These are phyloP conservation scores for Saccostrea cuccullata DNA, from an alignment of 1,140 invertebrate species.

Conservation along the genomic window DNA sequence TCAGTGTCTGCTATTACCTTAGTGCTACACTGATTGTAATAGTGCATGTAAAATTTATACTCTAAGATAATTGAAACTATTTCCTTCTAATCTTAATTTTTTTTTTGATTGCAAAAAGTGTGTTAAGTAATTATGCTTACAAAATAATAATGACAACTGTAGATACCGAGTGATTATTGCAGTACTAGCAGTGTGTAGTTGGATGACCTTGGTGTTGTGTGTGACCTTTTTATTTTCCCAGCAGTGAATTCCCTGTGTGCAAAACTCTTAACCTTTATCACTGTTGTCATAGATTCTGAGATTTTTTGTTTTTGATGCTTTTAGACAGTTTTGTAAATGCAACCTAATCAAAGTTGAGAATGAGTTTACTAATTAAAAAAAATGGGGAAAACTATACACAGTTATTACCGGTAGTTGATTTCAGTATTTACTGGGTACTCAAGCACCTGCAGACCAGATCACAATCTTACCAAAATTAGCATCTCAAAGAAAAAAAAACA, in stretches of 20 bases:
- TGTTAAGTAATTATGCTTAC: background rate
- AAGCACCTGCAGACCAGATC: background rate
- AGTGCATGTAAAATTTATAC: background rate
- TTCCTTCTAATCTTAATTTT: background rate
- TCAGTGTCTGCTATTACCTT: too few species aligned
- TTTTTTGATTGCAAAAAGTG: background rate
- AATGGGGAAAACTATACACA: background rate
- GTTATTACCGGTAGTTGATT: background rate
- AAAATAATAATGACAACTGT: background rate
- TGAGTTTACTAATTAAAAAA: background rate
- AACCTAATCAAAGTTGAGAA: background rate
- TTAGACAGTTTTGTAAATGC: background rate
- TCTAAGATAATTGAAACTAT: background rate
- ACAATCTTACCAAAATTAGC: background rate
- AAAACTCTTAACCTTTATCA: background rate
- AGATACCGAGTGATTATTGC: background rate
- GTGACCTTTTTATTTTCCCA: background rate
- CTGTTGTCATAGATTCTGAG: constrained; percentile 26
- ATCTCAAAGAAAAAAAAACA: background rate
- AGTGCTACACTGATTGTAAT: background rate
- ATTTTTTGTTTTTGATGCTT: constrained; percentile 4
- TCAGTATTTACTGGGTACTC: background rate
- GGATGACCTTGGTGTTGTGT: background rate
- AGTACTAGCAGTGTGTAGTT: background rate
- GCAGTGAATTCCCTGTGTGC: background rate